Percentiles rank a stretch among this genome's conserved stretches.
phyloP scores from a whole-genome alignment of 2,113 vertebrate genomes.

The Mus musculus region GRCm39 chrX:19366001-19366500 shows the following conservation, averaged over 20 bases:
- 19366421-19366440: conserved; percentile 16
- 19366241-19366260: conserved; percentile 46
- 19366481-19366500: neutral
- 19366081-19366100: conserved; percentile 35
- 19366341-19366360: neutral
- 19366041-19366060: conserved; percentile 12
- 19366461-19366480: neutral
- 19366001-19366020: conserved; percentile 1
- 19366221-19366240: conserved; percentile 39
- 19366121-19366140: conserved; percentile 29
- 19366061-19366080: conserved; percentile 10
- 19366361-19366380: neutral
- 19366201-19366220: neutral
- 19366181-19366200: neutral
- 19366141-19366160: neutral
- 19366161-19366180: neutral
- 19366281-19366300: neutral
- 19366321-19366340: conserved; percentile 40
- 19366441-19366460: conserved; percentile 27
- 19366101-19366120: neutral
- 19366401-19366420: conserved; percentile 5
- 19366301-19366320: conserved; percentile 21
- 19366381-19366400: neutral
- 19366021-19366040: conserved; percentile 21
- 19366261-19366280: neutral